phyloP scores from a whole-genome alignment of 2,797 vertebrate genomes.

The Pangasius macronema region DNA sequence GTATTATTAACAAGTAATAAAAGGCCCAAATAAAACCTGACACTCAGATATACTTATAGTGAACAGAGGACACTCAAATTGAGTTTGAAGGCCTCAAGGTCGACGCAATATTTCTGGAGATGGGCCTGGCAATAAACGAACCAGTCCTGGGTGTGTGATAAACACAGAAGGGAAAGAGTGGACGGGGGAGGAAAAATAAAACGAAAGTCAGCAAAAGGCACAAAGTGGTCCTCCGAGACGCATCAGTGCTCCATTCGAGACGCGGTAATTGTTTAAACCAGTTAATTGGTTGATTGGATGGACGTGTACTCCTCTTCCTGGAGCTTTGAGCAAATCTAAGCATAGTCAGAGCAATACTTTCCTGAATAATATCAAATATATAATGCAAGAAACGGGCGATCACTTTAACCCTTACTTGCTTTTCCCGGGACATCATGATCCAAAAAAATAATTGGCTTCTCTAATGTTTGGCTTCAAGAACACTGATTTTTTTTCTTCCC shows the following conservation, averaged over 20 bases:
- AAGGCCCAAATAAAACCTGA: slow-evolving; percentile 67
- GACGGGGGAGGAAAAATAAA: slow-evolving; percentile 33
- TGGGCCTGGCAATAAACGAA: slow-evolving; percentile 34
- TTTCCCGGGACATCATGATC: not conserved
- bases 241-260: slow-evolving; percentile 27
- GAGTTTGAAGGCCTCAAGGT: slow-evolving; percentile 63
- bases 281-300: slow-evolving; percentile 41
- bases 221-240: slow-evolving; percentile 27
- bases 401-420: not conserved
- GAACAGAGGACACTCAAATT: slow-evolving; percentile 56
- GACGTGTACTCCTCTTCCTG: not conserved
- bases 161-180: slow-evolving; percentile 14
- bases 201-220: slow-evolving; percentile 18
- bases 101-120: slow-evolving; percentile 48
- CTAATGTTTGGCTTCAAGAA: not conserved
- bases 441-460: not conserved
- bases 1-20: slow-evolving; percentile 72
- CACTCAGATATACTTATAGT: slow-evolving; percentile 68
- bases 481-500: not conserved
- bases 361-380: not conserved
- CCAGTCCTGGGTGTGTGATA: slow-evolving; percentile 32
- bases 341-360: not conserved
- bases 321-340: not conserved
- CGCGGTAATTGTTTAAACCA: slow-evolving; percentile 33
- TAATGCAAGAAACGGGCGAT: no score